Percentiles rank a stretch among this genome's conserved stretches.
Evolutionary conservation across 2,888 invertebrate genomes (phyloP).

Genomic region (Brenthis hecate): DNA sequence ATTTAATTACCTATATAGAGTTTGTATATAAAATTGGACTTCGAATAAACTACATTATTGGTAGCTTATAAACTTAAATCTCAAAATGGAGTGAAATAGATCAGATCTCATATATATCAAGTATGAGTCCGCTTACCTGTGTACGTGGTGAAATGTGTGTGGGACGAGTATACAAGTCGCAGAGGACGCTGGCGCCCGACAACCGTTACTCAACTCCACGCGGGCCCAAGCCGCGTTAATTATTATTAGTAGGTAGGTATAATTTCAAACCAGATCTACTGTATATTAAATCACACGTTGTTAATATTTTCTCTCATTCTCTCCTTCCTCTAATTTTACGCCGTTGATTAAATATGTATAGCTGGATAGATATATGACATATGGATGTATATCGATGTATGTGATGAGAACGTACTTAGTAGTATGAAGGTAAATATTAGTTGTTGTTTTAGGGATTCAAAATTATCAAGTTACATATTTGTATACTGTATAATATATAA

Average conservation of each 20-base stretch:
- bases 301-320: too few relatives aligned
- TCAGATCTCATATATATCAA: conserved; percentile 23
- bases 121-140: conserved; percentile 28
- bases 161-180: conserved; percentile 30
- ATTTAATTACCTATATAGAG: not conserved
- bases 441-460: too few relatives aligned
- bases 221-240: not conserved
- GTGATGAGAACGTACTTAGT: too few relatives aligned
- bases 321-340: too few relatives aligned
- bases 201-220: conserved; percentile 37
- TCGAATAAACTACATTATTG: not conserved
- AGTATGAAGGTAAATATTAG: too few relatives aligned
- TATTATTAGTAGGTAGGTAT: not conserved
- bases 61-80: not conserved
- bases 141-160: conserved; percentile 37
- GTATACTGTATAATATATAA: too few relatives aligned
- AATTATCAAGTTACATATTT: too few relatives aligned
- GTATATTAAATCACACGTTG: not conserved
- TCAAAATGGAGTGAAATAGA: conserved; percentile 8
- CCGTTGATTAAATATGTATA: too few relatives aligned
- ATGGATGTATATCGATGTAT: too few relatives aligned
- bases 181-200: conserved; percentile 31
- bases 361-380: too few relatives aligned
- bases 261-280: conserved; percentile 3
- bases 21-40: not conserved